These are phyloP conservation scores for Phanerotoma sp. DNA, from an alignment of 2,888 invertebrate species.

Conservation along the genomic window DNA sequence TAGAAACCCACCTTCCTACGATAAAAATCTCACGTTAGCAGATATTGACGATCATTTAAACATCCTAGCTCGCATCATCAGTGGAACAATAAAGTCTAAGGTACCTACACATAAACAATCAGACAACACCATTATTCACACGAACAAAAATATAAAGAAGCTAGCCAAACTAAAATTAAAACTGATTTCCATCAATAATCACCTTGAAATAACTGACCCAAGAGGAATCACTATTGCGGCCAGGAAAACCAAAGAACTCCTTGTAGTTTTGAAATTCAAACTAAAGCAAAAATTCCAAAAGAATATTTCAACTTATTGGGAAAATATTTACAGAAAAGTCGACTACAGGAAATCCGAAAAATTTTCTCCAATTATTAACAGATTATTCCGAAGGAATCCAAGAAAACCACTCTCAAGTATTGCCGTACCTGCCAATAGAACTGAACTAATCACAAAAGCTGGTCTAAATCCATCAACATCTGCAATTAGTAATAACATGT, in stretches of 20 bases:
- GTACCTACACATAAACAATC: no score
- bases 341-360: constrained; percentile 15
- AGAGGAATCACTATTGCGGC: no score
- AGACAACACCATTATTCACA: no score
- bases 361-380: constrained; percentile 27
- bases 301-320: constrained; percentile 7
- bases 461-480: background rate
- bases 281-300: background rate
- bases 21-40: background rate
- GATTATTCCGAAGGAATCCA: constrained; percentile 6
- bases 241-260: background rate
- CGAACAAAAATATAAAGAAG: no score
- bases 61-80: background rate
- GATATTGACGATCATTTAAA: background rate
- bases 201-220: no score
- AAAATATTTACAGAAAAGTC: constrained; percentile 14
- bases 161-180: no score
- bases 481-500: background rate
- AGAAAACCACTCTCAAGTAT: background rate
- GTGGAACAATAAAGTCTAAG: no score
- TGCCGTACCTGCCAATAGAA: background rate
- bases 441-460: background rate
- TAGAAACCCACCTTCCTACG: background rate
- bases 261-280: background rate
- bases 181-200: no score